Percentiles rank a stretch among this genome's conserved stretches.
These are phyloP conservation scores for Macrosteles quadrilineatus DNA, from an alignment of 1,140 invertebrate genomes.

Conservation along the genomic window DNA sequence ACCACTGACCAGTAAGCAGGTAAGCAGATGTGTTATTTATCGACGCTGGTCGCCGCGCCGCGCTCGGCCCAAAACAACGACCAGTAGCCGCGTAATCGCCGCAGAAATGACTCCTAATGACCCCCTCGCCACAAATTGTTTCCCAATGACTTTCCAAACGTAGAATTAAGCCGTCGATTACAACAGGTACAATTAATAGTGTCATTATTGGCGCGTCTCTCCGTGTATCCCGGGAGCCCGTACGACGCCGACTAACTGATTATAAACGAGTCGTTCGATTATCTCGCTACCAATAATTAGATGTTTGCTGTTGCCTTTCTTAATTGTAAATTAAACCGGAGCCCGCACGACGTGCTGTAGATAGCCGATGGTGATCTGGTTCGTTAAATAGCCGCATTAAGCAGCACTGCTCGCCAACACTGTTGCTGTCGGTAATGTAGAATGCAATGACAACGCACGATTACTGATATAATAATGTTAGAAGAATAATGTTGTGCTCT, in stretches of 20 bases:
- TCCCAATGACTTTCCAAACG: slow-evolving; percentile 17
- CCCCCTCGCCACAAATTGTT: slow-evolving; percentile 15
- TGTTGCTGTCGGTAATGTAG: too few relatives aligned
- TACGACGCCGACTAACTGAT: slow-evolving; percentile 17
- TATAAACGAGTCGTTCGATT: slow-evolving; percentile 20
- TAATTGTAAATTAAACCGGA: slow-evolving; percentile 3
- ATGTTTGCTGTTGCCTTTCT: background rate
- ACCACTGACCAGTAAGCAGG: too few relatives aligned
- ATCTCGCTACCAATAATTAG: slow-evolving; percentile 10
- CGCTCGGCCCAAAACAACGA: background rate
- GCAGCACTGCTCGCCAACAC: too few relatives aligned
- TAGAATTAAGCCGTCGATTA: slow-evolving; percentile 25
- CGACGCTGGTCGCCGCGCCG: background rate
- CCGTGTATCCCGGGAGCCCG: slow-evolving; percentile 1
- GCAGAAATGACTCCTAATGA: slow-evolving; percentile 14
- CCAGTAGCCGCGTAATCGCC: slow-evolving; percentile 6
- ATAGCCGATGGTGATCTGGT: background rate
- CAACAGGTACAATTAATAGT: background rate
- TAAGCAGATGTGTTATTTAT: too few relatives aligned
- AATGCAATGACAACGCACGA: too few relatives aligned
- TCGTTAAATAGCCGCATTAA: background rate
- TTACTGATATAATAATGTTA: too few relatives aligned
- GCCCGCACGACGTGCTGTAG: background rate
- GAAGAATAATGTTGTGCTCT: too few relatives aligned
- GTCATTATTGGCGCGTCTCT: background rate